Evolutionary conservation across 2,888 invertebrate species (phyloP).

Genomic region (Chouioia cunea): DNA sequence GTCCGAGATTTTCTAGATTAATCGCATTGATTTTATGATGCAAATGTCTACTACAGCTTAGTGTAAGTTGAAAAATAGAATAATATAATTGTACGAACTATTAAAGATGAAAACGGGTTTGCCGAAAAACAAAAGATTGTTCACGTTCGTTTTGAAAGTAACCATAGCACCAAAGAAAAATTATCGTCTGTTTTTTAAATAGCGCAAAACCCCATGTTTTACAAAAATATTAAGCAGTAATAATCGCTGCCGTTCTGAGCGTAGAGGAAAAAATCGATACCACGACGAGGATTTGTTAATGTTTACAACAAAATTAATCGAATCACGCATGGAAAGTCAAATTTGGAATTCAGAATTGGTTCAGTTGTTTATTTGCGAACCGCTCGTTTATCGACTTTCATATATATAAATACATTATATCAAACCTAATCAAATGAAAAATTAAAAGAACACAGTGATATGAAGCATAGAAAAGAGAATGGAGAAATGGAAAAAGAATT

Average conservation of each 20-base stretch:
- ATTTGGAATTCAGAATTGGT: conserved; percentile 17
- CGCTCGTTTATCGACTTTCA: conserved; percentile 35
- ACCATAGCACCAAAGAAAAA: conserved; percentile 54
- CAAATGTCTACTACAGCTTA: too few species aligned
- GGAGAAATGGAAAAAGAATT: neutral
- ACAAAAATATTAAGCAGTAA: conserved; percentile 50
- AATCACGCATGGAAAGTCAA: neutral
- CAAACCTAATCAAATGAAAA: neutral
- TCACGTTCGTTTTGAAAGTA: conserved; percentile 36
- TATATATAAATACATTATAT: neutral
- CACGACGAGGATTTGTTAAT: conserved; percentile 16
- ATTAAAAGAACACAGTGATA: neutral
- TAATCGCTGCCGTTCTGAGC: conserved; percentile 47
- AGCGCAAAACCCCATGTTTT: conserved; percentile 23
- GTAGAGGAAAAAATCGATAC: conserved; percentile 10
- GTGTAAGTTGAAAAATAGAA: neutral
- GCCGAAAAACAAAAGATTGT: conserved; percentile 34
- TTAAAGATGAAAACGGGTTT: conserved; percentile 18
- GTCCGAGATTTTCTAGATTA: too few species aligned
- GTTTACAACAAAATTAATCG: conserved; percentile 12
- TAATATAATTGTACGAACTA: neutral
- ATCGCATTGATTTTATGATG: too few species aligned
- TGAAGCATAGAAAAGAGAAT: conserved; percentile 1
- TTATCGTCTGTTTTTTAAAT: conserved; percentile 44
- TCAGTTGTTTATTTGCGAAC: conserved; percentile 22